Percentiles rank a stretch among this genome's conserved stretches.
phyloP scores from a whole-genome alignment of 2,888 invertebrate species.

The Mellilla xanthometata region DNA sequence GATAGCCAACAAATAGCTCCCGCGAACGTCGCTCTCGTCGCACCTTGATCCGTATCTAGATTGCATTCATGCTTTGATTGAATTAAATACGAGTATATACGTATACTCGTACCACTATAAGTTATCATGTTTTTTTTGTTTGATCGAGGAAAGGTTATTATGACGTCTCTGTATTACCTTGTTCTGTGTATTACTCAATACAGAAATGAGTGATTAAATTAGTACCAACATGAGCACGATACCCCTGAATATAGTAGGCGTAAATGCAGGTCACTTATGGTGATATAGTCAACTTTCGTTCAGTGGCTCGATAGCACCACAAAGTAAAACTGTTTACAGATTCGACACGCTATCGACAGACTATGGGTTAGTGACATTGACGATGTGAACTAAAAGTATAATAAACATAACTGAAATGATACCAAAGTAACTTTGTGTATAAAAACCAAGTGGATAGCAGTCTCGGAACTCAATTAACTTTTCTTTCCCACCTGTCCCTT shows the following conservation, averaged over 20 bases:
- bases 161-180: no score
- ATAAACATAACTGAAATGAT: conserved; percentile 30
- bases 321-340: conserved; percentile 17
- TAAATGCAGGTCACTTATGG: no score
- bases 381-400: conserved; percentile 14
- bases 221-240: not conserved
- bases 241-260: no score
- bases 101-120: no score
- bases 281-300: no score
- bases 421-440: conserved; percentile 30
- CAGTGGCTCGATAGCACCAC: conserved; percentile 41
- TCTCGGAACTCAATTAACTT: conserved; percentile 33
- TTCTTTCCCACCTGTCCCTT: conserved; percentile 35
- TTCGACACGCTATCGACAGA: conserved; percentile 23
- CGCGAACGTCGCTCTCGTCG: conserved; percentile 28
- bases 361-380: conserved; percentile 43
- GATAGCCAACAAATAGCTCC: conserved; percentile 35
- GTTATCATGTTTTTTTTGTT: no score
- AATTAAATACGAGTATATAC: conserved; percentile 6
- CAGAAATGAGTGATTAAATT: not conserved
- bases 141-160: no score
- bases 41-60: conserved; percentile 34
- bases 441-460: conserved; percentile 33
- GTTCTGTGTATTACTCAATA: no score
- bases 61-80: conserved; percentile 6